Base-by-base conservation (phyloP, 2,113 vertebrate genomes). In the Helogale parvula region DNA sequence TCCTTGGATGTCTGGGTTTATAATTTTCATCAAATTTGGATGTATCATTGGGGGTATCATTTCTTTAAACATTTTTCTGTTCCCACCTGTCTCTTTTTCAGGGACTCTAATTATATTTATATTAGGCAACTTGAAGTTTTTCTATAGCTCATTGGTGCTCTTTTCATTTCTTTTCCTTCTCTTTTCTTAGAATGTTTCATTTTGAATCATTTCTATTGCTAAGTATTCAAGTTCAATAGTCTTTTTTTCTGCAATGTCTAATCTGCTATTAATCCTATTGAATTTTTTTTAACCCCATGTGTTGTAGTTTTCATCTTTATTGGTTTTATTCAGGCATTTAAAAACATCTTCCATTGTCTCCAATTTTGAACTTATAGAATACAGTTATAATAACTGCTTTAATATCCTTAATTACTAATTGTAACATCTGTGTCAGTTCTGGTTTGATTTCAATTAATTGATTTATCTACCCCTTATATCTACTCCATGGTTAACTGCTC, bases 21-120 rank as follows among this genome's bases (percentile, higher is more conserved):
- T 65, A 54, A 77, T 79, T 87, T 84, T 91, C 33, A 91, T 68
- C 63, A 68, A 10, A 77, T 87, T 91, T 79, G 31, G 45, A 89
- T 41, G 41, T 41, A 41, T 41, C 71, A 92, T 81, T 10, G 16
- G 35, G 21, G 23, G 60, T 19, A 90, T 94, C 90, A 86, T 82
- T 97, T 97, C 81, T 77, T 95, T 31, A 69, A 68, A 66, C 10
- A 19, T 74, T 94, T 94, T 85, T 82, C 35, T 69, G 21, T 63
- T 84, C 15, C 77, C 65, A 80, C 41, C 27, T 47, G 31, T 90
- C 66, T 95, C 74, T 86, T 80, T 82, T 88, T 76, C 88, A 84
- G 38, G 6, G 17, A 91, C 54, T 88, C 88, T 21, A 91, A 45
- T 50, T 85, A 60, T 68, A 91, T 33, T 74, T 91, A 54, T 80